Percentiles rank a stretch among this genome's conserved stretches.
phyloP scores from a whole-genome alignment of 2,888 invertebrate species.

The Plebejus melissa region DNA sequence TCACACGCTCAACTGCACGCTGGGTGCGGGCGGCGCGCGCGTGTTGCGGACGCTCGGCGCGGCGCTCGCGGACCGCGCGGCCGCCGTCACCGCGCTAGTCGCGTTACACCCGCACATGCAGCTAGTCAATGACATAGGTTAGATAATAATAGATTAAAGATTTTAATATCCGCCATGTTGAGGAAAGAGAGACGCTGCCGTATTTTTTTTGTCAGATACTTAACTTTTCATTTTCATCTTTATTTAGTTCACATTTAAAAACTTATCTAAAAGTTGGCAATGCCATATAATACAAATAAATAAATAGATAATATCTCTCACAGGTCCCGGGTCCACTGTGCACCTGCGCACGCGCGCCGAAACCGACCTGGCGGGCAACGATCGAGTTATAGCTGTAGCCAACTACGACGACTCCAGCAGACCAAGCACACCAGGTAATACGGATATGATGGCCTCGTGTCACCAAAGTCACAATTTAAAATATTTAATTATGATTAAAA shows the following conservation, averaged over 20 bases:
- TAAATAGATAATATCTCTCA: neutral
- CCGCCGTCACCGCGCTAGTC: conserved; percentile 60
- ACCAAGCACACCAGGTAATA: conserved; percentile 78
- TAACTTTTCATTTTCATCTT: no score
- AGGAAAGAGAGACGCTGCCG: no score
- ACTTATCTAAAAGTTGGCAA: no score
- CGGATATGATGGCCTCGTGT: no score
- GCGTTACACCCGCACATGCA: conserved; percentile 51
- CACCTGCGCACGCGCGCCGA: conserved; percentile 74
- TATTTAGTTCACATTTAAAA: no score
- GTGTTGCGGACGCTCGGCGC: conserved; percentile 65
- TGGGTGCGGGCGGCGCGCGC: conserved; percentile 83
- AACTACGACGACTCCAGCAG: conserved; percentile 81
- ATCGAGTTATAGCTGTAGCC: conserved; percentile 76
- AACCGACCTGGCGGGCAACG: conserved; percentile 66
- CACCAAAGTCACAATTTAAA: no score
- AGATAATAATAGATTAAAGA: no score
- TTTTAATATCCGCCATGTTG: no score
- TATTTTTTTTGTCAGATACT: no score
- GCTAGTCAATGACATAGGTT: conserved; percentile 82
- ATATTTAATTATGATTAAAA: no score
- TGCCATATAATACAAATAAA: neutral
- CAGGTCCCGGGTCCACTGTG: conserved; percentile 78
- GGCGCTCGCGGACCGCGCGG: conserved; percentile 54
- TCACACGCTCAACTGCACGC: conserved; percentile 82